phyloP scores from a whole-genome alignment of 2,888 invertebrate genomes.

The Sesamia inferens region DNA sequence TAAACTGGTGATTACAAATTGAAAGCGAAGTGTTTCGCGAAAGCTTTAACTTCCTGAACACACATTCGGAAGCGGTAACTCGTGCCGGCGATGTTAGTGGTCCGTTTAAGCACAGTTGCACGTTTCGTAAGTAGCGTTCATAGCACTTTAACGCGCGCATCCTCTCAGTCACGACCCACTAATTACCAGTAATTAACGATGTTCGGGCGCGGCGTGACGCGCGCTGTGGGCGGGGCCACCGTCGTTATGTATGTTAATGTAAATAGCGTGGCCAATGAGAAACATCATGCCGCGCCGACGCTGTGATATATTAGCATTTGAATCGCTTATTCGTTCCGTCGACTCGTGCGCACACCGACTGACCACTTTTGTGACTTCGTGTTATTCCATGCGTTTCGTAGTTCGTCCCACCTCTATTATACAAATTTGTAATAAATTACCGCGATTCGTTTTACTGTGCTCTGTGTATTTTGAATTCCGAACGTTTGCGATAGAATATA shows the following conservation, averaged over 20 bases:
- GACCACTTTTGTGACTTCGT: slow-evolving; percentile 73
- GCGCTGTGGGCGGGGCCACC: slow-evolving; percentile 82
- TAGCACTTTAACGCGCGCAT: slow-evolving; percentile 72
- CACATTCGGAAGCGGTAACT: slow-evolving; percentile 42
- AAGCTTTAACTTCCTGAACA: slow-evolving; percentile 20
- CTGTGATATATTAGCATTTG: slow-evolving; percentile 90
- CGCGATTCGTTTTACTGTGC: slow-evolving; percentile 73
- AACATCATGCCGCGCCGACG: slow-evolving; percentile 83
- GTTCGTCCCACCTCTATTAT: slow-evolving; percentile 77
- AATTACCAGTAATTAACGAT: slow-evolving; percentile 87
- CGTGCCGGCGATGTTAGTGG: slow-evolving; percentile 41
- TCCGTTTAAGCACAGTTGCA: slow-evolving; percentile 57
- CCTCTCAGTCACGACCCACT: slow-evolving; percentile 82
- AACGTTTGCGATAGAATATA: slow-evolving; percentile 71
- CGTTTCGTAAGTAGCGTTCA: slow-evolving; percentile 58
- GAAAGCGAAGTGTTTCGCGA: background rate
- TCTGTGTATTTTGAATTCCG: slow-evolving; percentile 70
- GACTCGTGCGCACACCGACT: slow-evolving; percentile 63
- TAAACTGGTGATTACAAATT: slow-evolving; percentile 5
- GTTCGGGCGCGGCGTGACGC: slow-evolving; percentile 83
- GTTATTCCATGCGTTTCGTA: slow-evolving; percentile 80
- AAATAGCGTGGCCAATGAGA: slow-evolving; percentile 87
- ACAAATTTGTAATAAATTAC: slow-evolving; percentile 81
- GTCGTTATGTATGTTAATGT: slow-evolving; percentile 87
- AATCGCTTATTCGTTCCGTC: slow-evolving; percentile 86